phyloP scores from a whole-genome alignment of 2,797 vertebrate species.

The Labeo calbasu region DNA sequence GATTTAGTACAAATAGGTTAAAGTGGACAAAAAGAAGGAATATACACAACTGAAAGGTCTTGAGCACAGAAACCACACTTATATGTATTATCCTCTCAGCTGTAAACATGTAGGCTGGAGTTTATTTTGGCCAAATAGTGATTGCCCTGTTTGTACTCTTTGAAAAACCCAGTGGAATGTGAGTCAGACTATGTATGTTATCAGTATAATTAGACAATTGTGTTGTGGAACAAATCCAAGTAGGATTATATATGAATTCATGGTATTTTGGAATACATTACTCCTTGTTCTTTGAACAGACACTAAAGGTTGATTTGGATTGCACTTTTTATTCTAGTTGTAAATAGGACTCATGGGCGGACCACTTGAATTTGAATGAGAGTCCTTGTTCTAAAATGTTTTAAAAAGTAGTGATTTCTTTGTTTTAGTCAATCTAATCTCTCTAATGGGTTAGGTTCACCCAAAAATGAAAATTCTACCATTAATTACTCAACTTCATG shows the following conservation, averaged over 20 bases:
- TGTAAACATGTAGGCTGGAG: slow-evolving; percentile 10
- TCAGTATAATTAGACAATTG: slow-evolving; percentile 1
- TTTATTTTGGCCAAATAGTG: not conserved
- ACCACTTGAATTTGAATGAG: not conserved
- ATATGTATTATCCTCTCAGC: not conserved
- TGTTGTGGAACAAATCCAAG: not conserved
- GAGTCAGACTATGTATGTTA: not conserved
- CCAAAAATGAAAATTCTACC: no score
- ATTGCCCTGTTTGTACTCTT: not conserved
- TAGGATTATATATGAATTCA: not conserved
- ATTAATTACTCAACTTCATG: no score
- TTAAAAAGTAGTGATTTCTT: not conserved
- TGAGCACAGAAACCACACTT: not conserved
- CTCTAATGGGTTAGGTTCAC: no score
- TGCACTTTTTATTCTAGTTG: slow-evolving; percentile 11
- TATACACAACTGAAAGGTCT: not conserved
- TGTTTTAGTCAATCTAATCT: no score
- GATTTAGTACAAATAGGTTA: not conserved
- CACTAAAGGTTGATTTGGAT: not conserved
- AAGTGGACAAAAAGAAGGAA: not conserved
- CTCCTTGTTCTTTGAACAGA: slow-evolving; percentile 1
- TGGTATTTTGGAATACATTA: not conserved
- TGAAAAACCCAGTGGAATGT: not conserved
- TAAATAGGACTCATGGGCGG: not conserved
- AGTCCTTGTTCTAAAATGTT: not conserved